phyloP scores from a whole-genome alignment of 35 echinoderm and acorn worm species.

The Apostichopus japonicus region DNA sequence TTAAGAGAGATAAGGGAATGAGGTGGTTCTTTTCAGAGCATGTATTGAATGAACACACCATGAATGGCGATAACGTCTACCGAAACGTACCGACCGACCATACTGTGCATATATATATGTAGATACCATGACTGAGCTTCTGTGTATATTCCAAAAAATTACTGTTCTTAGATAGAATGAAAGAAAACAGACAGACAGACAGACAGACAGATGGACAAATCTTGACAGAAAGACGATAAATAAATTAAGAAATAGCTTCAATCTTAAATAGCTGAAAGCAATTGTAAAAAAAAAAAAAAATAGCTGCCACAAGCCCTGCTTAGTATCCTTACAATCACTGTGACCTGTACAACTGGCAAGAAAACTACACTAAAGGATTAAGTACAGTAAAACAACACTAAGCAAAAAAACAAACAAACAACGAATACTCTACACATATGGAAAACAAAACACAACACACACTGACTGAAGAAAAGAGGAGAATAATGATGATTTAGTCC shows the following conservation, averaged over 20 bases:
- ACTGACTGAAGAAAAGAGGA: neutral
- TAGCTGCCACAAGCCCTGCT: conserved; percentile 34
- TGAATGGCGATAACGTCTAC: neutral
- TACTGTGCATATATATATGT: neutral
- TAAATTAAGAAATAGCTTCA: no score
- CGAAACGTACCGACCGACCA: neutral
- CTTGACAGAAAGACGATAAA: neutral
- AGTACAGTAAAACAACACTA: conserved; percentile 6
- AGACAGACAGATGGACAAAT: neutral
- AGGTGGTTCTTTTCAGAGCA: no score
- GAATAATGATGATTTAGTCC: neutral
- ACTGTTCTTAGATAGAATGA: conserved; percentile 24
- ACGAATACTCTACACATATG: neutral
- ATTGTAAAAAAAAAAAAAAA: conserved; percentile 23
- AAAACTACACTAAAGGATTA: neutral
- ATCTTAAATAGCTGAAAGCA: no score
- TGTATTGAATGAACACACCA: neutral
- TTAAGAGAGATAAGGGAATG: no score
- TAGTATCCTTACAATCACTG: conserved; percentile 6
- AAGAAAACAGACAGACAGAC: neutral
- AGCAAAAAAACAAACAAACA: neutral
- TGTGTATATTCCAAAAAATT: conserved; percentile 5
- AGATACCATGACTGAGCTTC: neutral
- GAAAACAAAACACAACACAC: neutral
- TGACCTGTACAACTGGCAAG: conserved; percentile 49